Percentiles rank a stretch among this genome's conserved stretches.
Evolutionary conservation across 1,140 invertebrate species (phyloP).

Genomic region (Papilio xuthus): DNA sequence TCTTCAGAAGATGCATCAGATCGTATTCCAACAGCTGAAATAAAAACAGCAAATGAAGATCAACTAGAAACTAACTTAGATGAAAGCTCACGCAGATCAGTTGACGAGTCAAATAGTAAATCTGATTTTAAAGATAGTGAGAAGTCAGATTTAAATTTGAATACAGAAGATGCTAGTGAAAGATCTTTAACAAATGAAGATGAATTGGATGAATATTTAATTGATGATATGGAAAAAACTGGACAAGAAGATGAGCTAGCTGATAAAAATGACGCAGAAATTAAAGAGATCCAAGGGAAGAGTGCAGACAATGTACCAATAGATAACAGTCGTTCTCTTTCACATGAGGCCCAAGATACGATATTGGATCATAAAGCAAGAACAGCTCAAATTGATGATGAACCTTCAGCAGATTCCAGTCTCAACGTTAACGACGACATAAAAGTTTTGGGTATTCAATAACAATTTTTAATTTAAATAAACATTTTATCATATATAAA

Average conservation of each 20-base stretch:
- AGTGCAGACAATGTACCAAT: neutral
- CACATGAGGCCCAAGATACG: neutral
- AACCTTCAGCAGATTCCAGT: neutral
- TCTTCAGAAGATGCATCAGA: neutral
- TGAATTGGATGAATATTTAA: neutral
- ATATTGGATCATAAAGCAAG: constrained; percentile 16
- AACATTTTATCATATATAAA: neutral
- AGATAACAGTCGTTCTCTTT: neutral
- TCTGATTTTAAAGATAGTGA: neutral
- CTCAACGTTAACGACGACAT: neutral
- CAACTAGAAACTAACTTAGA: neutral
- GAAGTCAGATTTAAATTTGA: neutral
- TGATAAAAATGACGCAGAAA: neutral
- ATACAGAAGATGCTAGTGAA: constrained; percentile 11
- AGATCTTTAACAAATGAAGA: constrained; percentile 17
- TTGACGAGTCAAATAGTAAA: neutral
- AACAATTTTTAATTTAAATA: constrained; percentile 2
- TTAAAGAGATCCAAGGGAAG: constrained; percentile 1
- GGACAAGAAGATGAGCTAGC: neutral
- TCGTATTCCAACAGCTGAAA: neutral
- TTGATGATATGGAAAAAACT: constrained; percentile 10
- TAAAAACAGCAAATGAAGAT: constrained; percentile 13
- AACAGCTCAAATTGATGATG: constrained; percentile 1
- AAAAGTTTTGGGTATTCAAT: constrained; percentile 28
- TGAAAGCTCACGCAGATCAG: neutral